Percentiles rank a stretch among this genome's conserved stretches.
phyloP scores from a whole-genome alignment of 2,888 invertebrate genomes.

The Acleris emargana region DNA sequence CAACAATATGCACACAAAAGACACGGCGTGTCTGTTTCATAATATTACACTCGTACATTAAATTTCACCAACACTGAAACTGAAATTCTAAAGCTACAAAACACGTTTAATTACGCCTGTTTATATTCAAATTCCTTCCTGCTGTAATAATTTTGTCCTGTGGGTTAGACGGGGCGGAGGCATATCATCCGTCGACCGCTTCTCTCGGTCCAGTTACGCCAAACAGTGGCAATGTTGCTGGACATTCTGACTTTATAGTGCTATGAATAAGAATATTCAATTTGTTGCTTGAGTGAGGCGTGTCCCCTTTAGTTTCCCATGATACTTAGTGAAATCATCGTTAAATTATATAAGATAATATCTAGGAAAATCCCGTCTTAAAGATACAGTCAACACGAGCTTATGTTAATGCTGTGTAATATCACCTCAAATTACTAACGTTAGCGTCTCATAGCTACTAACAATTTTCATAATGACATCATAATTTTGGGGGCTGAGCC shows the following conservation, averaged over 20 bases:
- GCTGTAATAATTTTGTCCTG: slow-evolving; percentile 2
- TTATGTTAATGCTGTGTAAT: slow-evolving; percentile 22
- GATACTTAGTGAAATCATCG: slow-evolving; percentile 3
- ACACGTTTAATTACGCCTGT: neutral
- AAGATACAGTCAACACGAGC: slow-evolving; percentile 11
- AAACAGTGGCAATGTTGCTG: slow-evolving; percentile 13
- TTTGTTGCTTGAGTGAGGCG: slow-evolving; percentile 8
- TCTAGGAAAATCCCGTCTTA: slow-evolving; percentile 11
- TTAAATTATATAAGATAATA: slow-evolving; percentile 2
- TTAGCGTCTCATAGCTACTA: slow-evolving; percentile 20
- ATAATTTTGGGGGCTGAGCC: slow-evolving; percentile 11
- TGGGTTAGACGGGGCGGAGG: neutral
- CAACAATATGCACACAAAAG: too few species aligned
- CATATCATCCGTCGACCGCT: slow-evolving; percentile 13
- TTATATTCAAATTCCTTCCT: slow-evolving; percentile 1
- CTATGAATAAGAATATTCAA: slow-evolving; percentile 7
- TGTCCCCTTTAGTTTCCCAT: slow-evolving; percentile 7
- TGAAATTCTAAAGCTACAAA: neutral
- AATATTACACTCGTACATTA: too few species aligned
- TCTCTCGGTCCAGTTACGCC: slow-evolving; percentile 21
- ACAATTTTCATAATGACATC: slow-evolving; percentile 26
- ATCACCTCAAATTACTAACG: slow-evolving; percentile 25
- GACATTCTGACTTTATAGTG: neutral
- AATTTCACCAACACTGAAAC: too few species aligned
- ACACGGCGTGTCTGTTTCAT: too few species aligned